Evolutionary conservation across 2,113 vertebrate species (phyloP).

Genomic region (Tauraco erythrolophus): DNA sequence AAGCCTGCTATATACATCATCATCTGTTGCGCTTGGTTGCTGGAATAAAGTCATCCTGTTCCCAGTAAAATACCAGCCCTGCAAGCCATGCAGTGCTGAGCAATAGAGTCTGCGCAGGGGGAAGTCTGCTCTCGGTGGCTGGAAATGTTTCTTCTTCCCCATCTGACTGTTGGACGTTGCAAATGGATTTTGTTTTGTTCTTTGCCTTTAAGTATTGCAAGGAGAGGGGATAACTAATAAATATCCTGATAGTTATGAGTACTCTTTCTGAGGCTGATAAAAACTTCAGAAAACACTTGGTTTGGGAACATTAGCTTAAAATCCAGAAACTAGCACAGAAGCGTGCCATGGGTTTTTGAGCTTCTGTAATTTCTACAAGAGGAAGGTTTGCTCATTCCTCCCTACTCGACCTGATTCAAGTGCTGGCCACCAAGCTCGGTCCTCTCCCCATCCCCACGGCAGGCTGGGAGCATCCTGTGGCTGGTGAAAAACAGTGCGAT

Average conservation of each 20-base stretch:
- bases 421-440: neutral
- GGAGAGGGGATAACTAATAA: neutral
- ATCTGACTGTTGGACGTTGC: neutral
- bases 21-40: neutral
- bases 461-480: neutral
- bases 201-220: neutral
- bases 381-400: neutral
- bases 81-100: neutral
- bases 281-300: neutral
- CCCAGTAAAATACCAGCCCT: neutral
- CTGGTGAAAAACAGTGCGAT: accelerated
- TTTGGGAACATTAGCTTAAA: neutral
- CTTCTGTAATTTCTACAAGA: neutral
- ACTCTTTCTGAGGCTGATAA: neutral
- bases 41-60: neutral
- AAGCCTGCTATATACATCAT: neutral
- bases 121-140: neutral
- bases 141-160: neutral
- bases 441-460: accelerated
- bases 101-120: neutral
- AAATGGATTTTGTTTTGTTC: neutral
- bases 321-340: neutral
- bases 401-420: accelerated
- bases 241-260: neutral
- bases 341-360: neutral